These are phyloP conservation scores for Lepidurus apus DNA, from an alignment of 1,140 invertebrate genomes.

Conservation along the genomic window DNA sequence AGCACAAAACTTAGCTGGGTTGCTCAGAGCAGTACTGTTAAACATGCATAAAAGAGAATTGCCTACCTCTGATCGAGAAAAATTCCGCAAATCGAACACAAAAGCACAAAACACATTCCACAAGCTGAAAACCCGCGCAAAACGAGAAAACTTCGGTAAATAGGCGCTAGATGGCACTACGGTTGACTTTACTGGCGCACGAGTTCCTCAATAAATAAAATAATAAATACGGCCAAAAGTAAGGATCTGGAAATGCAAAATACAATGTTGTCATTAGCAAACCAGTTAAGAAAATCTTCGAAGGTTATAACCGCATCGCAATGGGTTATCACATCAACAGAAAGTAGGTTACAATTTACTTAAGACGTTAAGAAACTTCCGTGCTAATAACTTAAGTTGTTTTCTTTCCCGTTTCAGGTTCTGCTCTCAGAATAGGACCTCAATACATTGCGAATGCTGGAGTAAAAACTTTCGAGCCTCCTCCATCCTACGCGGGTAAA, in stretches of 20 bases:
- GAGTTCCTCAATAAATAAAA: neutral
- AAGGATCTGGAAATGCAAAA: neutral
- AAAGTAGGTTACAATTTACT: neutral
- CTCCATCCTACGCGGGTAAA: conserved; percentile 56
- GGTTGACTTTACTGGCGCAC: neutral
- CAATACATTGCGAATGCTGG: conserved; percentile 45
- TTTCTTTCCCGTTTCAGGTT: neutral
- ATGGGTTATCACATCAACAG: neutral
- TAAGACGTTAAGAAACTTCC: neutral
- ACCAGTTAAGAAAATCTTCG: neutral
- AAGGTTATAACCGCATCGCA: neutral
- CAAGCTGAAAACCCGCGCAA: too few relatives aligned
- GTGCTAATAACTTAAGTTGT: neutral
- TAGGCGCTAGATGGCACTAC: neutral
- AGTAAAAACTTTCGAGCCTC: conserved; percentile 57
- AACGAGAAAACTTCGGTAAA: too few relatives aligned
- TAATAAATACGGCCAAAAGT: neutral
- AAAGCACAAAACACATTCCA: too few relatives aligned
- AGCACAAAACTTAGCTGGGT: too few relatives aligned
- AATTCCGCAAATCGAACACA: too few relatives aligned
- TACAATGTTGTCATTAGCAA: neutral
- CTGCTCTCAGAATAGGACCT: neutral
- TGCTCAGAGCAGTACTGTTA: too few relatives aligned
- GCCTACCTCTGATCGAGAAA: too few relatives aligned
- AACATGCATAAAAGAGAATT: too few relatives aligned